These are phyloP conservation scores for Neogale vison DNA, from an alignment of 2,113 vertebrate genomes.

Conservation along the genomic window DNA sequence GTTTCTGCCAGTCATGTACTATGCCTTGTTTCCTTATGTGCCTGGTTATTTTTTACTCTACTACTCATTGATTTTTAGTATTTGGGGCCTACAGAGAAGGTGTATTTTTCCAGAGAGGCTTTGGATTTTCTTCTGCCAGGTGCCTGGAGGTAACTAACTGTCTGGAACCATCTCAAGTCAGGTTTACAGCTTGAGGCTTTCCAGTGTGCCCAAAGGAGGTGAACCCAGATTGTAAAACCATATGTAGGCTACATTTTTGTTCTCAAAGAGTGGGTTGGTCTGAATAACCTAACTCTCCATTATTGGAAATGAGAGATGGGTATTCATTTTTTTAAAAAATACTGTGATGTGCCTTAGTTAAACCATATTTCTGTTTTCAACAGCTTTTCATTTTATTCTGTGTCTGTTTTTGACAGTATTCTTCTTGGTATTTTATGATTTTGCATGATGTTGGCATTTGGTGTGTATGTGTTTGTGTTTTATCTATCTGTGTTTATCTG, in stretches of 20 bases:
- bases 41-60: neutral
- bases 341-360: neutral
- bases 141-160: neutral
- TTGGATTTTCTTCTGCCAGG: neutral
- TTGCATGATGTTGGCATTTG: neutral
- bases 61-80: neutral
- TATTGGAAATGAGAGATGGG: neutral
- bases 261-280: neutral
- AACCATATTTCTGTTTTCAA: constrained; percentile 3
- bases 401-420: constrained; percentile 11
- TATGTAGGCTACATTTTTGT: neutral
- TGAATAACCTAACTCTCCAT: neutral
- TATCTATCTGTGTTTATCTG: neutral
- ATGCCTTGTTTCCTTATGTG: neutral
- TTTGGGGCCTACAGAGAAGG: neutral
- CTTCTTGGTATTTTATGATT: neutral
- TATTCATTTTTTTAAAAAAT: neutral
- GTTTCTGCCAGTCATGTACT: neutral
- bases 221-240: neutral
- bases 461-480: neutral
- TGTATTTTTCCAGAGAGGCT: neutral
- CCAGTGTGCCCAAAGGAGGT: neutral
- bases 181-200: neutral
- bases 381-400: neutral
- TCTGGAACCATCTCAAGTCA: neutral